phyloP scores from a whole-genome alignment of 2,797 vertebrate genomes.

The Protonibea diacanthus region DNA sequence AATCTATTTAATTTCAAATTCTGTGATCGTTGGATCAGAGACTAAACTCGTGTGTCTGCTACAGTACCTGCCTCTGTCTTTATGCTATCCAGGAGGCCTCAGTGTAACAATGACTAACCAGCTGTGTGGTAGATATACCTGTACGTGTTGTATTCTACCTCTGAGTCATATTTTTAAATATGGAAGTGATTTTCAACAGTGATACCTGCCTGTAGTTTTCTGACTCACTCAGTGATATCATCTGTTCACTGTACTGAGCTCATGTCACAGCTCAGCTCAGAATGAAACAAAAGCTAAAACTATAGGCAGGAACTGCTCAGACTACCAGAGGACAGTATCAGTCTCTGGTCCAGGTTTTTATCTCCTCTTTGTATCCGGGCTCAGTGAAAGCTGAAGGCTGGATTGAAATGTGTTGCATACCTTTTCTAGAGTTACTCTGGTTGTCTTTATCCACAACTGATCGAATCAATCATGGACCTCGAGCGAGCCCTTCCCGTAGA shows the following conservation, averaged over 20 bases:
- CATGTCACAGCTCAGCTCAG: neutral
- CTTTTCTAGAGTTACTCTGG: no score
- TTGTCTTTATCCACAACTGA: constrained; percentile 1
- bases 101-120: neutral
- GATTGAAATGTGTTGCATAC: neutral
- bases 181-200: neutral
- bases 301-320: no score
- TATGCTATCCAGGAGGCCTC: no score
- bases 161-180: neutral
- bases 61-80: no score
- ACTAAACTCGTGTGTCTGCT: no score
- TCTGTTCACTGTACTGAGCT: neutral
- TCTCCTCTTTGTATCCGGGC: neutral
- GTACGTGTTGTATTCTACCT: neutral
- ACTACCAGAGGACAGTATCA: neutral
- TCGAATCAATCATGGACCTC: neutral
- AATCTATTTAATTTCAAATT: no score
- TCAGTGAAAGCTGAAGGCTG: neutral
- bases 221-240: neutral
- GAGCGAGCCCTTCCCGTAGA: no score
- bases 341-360: constrained; percentile 2
- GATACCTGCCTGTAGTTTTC: neutral
- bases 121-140: neutral
- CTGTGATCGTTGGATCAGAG: no score
- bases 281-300: neutral